Conservation (phyloP, 92 coral and sea anemone genomes). For the Palythoa grandiflora region DNA sequence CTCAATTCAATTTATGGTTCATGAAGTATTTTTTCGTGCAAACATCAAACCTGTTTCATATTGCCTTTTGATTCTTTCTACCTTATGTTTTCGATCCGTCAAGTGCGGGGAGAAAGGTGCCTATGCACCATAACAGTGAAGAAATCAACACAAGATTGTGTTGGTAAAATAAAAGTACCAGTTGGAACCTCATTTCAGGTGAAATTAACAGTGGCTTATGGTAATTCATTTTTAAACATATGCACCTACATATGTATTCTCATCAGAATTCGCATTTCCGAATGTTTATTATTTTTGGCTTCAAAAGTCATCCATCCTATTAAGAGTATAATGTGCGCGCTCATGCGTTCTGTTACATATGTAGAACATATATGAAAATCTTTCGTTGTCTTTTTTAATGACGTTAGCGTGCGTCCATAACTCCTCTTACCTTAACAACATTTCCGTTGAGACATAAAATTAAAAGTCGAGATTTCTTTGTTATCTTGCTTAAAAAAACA, state of each 20-base stretch:
- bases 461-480: too few relatives aligned
- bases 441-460: neutral
- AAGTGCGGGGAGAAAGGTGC: neutral
- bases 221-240: too few relatives aligned
- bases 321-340: too few relatives aligned
- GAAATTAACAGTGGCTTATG: neutral
- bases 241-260: neutral
- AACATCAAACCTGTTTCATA: neutral
- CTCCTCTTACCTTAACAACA: neutral
- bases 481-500: neutral
- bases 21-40: neutral
- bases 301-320: too few relatives aligned
- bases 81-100: neutral
- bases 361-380: too few relatives aligned
- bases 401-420: too few relatives aligned
- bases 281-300: too few relatives aligned
- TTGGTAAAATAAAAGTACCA: neutral
- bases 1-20: neutral
- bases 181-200: neutral
- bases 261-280: neutral
- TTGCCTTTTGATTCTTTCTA: neutral
- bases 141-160: neutral
- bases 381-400: too few relatives aligned
- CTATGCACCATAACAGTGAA: neutral
- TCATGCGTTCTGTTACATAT: too few relatives aligned